These are phyloP conservation scores for Gobio occitaniae DNA, from an alignment of 2,797 vertebrate genomes.

Conservation along the genomic window DNA sequence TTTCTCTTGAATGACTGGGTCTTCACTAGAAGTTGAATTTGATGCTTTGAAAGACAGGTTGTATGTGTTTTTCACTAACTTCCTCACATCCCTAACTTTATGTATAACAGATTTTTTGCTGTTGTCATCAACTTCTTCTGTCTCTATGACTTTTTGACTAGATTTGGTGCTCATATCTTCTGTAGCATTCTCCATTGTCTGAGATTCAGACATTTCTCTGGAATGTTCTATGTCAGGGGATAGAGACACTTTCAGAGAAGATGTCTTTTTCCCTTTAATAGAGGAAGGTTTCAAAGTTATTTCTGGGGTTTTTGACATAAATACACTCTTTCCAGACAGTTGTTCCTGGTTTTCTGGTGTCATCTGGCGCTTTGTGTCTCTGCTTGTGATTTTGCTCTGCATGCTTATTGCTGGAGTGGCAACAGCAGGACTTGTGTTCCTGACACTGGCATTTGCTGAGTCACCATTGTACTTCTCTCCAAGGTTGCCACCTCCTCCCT, in stretches of 20 bases:
- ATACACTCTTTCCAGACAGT: conserved; percentile 63
- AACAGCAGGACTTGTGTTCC: conserved; percentile 63
- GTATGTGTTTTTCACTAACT: conserved; percentile 90
- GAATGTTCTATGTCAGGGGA: conserved; percentile 70
- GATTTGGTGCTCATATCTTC: conserved; percentile 14
- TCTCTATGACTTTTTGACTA: neutral
- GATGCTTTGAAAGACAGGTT: conserved; percentile 82
- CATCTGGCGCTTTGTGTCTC: conserved; percentile 68
- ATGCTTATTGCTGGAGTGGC: conserved; percentile 58
- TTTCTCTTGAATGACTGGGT: conserved; percentile 55
- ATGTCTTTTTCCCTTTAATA: conserved; percentile 72
- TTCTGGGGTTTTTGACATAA: conserved; percentile 76
- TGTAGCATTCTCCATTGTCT: conserved; percentile 23
- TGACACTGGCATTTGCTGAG: conserved; percentile 69
- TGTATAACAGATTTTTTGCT: conserved; percentile 79
- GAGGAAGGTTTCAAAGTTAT: conserved; percentile 70
- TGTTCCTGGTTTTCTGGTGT: conserved; percentile 69
- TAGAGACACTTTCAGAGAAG: conserved; percentile 68
- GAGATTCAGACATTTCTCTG: conserved; percentile 44
- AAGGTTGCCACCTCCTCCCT: conserved; percentile 42
- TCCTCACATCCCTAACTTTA: conserved; percentile 88
- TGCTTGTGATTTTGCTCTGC: conserved; percentile 67
- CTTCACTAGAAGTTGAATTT: conserved; percentile 45
- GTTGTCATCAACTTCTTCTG: conserved; percentile 61
- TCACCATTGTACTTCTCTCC: conserved; percentile 63